These are phyloP conservation scores for Eilema griseolum DNA, from an alignment of 2,888 invertebrate species.

Conservation along the genomic window DNA sequence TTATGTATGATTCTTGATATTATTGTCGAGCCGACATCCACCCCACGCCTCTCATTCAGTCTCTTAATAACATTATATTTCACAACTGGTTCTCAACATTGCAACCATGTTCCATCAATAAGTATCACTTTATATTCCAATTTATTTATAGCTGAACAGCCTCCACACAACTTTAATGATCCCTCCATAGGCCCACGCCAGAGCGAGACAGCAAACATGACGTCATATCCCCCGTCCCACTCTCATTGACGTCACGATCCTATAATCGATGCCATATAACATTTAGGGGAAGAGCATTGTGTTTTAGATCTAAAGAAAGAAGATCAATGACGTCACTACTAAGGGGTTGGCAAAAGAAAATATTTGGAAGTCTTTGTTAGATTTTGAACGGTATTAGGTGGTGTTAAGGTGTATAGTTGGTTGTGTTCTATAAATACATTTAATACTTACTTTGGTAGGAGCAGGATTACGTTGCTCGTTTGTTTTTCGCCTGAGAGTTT, in stretches of 20 bases:
- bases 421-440: constrained; percentile 48
- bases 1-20: no score
- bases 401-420: constrained; percentile 31
- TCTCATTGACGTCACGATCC: constrained; percentile 54
- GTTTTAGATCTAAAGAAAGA: not conserved
- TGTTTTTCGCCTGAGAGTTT: constrained; percentile 45
- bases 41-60: no score
- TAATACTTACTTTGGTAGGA: constrained; percentile 38
- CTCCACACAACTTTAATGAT: constrained; percentile 12
- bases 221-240: constrained; percentile 58
- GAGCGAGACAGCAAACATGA: constrained; percentile 53
- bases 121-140: not conserved
- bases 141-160: not conserved
- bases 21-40: no score
- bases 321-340: constrained; percentile 42
- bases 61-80: no score
- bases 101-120: not conserved
- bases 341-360: constrained; percentile 41
- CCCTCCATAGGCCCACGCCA: constrained; percentile 26
- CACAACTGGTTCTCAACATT: not conserved
- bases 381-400: not conserved
- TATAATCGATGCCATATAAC: constrained; percentile 43
- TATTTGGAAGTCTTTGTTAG: not conserved
- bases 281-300: constrained; percentile 10
- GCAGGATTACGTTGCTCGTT: constrained; percentile 40